Percentiles rank a stretch among this genome's conserved stretches.
phyloP scores from a whole-genome alignment of 2,113 vertebrate genomes.

The Anguilla japonica region DNA sequence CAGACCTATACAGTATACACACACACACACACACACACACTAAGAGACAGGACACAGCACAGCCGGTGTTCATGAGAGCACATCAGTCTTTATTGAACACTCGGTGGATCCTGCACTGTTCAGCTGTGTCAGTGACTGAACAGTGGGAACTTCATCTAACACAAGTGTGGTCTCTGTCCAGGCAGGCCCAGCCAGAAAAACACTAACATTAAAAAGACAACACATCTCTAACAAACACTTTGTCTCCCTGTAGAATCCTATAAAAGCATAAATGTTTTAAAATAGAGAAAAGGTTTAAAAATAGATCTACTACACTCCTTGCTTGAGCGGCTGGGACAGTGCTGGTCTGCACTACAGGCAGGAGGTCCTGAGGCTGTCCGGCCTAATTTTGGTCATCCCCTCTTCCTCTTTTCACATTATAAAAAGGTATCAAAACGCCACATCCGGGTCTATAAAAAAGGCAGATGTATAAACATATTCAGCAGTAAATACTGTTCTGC shows the following conservation, averaged over 20 bases:
- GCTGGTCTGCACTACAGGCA: slow-evolving; percentile 42
- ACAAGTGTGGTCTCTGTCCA: background rate
- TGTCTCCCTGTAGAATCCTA: slow-evolving; percentile 39
- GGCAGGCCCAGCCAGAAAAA: slow-evolving; percentile 31
- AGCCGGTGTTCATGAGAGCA: background rate
- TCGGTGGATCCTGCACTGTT: background rate
- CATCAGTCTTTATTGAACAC: background rate
- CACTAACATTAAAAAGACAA: slow-evolving; percentile 63
- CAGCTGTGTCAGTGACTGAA: background rate
- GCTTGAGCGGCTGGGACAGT: slow-evolving; percentile 50
- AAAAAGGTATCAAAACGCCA: background rate
- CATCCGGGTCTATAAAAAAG: background rate
- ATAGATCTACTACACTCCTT: slow-evolving; percentile 64
- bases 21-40: background rate
- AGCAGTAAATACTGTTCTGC: background rate
- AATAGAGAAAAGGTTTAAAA: slow-evolving; percentile 67
- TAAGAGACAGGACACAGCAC: background rate
- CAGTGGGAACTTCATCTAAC: background rate
- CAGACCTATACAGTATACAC: background rate
- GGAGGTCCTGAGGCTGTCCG: slow-evolving; percentile 1
- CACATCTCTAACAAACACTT: slow-evolving; percentile 60
- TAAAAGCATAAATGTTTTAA: slow-evolving; percentile 67
- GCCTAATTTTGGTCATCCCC: too few relatives aligned
- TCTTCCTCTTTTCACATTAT: background rate
- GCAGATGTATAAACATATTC: background rate